A percentile compares a stretch with the other conserved stretches of the same genome.
These are phyloP conservation scores for Buphagus erythrorhynchus DNA, from an alignment of 2,797 vertebrate genomes.

Conservation along the genomic window DNA sequence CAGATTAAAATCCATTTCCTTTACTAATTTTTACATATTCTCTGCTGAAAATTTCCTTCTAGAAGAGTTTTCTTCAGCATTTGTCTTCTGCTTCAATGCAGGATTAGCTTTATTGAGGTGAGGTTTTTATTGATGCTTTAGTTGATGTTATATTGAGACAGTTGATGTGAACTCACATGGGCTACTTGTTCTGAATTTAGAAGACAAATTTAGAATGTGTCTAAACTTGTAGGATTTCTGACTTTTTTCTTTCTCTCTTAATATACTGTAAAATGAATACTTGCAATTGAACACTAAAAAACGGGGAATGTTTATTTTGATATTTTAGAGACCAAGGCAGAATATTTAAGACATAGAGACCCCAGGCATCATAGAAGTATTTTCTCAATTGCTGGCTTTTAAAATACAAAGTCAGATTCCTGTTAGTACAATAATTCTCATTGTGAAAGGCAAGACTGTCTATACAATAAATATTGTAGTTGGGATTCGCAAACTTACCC, in stretches of 20 bases:
- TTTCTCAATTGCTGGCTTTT: not conserved
- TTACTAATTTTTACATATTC: not conserved
- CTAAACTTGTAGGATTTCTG: not conserved
- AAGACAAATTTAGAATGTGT: not conserved
- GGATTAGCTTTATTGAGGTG: not conserved
- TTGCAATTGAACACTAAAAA: not conserved
- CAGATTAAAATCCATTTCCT: not conserved
- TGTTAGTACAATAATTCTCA: not conserved
- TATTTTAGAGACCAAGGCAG: not conserved
- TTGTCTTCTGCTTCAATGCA: not conserved
- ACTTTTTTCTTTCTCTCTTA: not conserved
- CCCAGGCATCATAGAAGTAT: not conserved
- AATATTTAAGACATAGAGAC: not conserved
- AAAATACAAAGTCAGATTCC: not conserved
- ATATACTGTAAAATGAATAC: not conserved
- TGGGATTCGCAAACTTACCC: constrained; percentile 68
- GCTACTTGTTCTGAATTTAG: not conserved
- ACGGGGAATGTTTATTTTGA: not conserved
- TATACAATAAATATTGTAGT: not conserved
- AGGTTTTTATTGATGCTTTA: not conserved
- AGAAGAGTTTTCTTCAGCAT: not conserved
- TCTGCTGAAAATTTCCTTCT: not conserved
- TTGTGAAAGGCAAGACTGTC: not conserved
- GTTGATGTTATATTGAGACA: not conserved
- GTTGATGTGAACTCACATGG: not conserved